Evolutionary conservation across 1,140 invertebrate species (phyloP).

Genomic region (Meloidogyne exigua): DNA sequence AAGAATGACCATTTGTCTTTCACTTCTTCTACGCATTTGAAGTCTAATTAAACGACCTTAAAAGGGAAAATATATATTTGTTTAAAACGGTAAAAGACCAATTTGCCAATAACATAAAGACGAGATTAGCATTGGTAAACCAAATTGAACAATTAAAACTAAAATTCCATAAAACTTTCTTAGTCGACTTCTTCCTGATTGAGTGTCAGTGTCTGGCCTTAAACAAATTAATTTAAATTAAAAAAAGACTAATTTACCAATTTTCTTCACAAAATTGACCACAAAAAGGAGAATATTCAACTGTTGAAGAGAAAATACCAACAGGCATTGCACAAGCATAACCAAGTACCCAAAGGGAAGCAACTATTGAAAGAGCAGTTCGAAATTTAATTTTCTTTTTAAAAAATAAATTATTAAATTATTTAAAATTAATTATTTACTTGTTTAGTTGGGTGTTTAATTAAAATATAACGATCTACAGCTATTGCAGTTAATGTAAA

Average conservation of each 20-base stretch:
- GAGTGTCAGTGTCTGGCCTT: conserved; percentile 54
- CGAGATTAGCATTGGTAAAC: conserved; percentile 56
- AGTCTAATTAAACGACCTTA: conserved; percentile 43
- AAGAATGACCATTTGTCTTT: conserved; percentile 56
- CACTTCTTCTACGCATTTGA: conserved; percentile 53
- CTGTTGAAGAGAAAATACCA: conserved; percentile 53
- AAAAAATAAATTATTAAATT: conserved; percentile 19
- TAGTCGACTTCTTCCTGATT: conserved; percentile 40
- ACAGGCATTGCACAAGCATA: conserved; percentile 59
- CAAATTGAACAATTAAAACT: conserved; percentile 58
- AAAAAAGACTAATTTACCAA: conserved; percentile 43
- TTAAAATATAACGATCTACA: conserved; percentile 60
- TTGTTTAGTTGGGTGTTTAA: conserved; percentile 52
- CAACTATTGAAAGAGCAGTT: conserved; percentile 51
- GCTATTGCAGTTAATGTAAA: conserved; percentile 63
- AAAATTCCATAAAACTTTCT: conserved; percentile 55
- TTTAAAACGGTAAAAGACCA: conserved; percentile 30
- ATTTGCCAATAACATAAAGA: conserved; percentile 58
- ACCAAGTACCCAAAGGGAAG: conserved; percentile 58
- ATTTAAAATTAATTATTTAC: conserved; percentile 38
- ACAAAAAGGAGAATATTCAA: conserved; percentile 53
- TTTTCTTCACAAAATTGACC: conserved; percentile 60
- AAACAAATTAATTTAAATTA: conserved; percentile 18
- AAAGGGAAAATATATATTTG: not conserved
- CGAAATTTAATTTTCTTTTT: conserved; percentile 54